Conservation (phyloP, 2,797 vertebrate species). For the Semaprochilodus insignis region DNA sequence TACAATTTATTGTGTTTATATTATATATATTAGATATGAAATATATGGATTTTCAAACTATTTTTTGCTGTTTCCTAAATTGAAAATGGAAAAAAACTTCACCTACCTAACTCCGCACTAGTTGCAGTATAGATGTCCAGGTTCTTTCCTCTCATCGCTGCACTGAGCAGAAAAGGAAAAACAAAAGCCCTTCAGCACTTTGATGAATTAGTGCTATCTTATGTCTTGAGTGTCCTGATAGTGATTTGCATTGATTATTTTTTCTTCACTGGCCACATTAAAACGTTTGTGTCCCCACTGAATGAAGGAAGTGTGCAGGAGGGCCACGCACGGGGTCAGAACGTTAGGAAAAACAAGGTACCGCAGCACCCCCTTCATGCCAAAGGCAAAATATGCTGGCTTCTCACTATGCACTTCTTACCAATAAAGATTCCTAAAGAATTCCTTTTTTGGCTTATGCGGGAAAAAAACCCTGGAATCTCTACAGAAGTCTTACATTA, state of each 20-base stretch:
- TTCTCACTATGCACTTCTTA: slow-evolving; percentile 53
- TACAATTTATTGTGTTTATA: not conserved
- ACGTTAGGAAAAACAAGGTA: slow-evolving; percentile 51
- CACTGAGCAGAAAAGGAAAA: slow-evolving; percentile 28
- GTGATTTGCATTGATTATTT: slow-evolving; percentile 98
- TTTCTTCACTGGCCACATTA: slow-evolving; percentile 92
- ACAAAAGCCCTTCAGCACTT: slow-evolving; percentile 85
- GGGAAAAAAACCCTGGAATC: not conserved
- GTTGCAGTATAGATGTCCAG: not conserved
- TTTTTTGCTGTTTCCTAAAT: not conserved
- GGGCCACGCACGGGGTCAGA: slow-evolving; percentile 53
- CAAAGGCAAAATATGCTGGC: slow-evolving; percentile 82
- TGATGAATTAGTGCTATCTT: slow-evolving; percentile 90
- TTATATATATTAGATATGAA: no score
- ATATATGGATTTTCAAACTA: not conserved
- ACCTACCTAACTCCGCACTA: not conserved
- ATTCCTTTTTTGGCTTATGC: no score
- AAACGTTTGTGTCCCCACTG: slow-evolving; percentile 89
- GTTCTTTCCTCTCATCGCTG: not conserved
- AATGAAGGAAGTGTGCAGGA: slow-evolving; percentile 81
- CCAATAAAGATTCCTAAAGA: not conserved
- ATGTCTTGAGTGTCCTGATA: slow-evolving; percentile 85
- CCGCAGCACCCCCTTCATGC: slow-evolving; percentile 98
- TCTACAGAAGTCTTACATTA: not conserved
- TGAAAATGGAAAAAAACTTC: not conserved